Evolutionary conservation across 2,797 vertebrate genomes (phyloP), one percentile per base, ranked within the genome.

Genomic region (Nyctalus aviator): DNA sequence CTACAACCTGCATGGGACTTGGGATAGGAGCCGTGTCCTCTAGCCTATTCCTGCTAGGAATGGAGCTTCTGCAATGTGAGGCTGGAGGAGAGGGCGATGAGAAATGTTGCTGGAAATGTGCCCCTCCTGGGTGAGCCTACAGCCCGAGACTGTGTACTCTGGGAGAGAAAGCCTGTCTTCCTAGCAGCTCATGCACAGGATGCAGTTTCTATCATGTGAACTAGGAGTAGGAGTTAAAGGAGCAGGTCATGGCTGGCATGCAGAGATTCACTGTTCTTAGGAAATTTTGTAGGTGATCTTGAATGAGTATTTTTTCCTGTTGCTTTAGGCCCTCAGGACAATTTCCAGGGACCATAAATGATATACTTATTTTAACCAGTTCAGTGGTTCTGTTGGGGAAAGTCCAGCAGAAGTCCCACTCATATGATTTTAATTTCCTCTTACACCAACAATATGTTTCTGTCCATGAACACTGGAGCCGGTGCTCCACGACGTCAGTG

Each of bases 221-320:
- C 35, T 25, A 15, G 17, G 32, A 27, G 12, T 18, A 7, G 21
- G 25, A 11, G 1, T 41, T 73, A 62, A 59, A 91, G 57, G 32
- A 90, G 59, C 13, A 50, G 59, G 48, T 53, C 25, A 12, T 48
- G 53, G 57, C 53, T 66, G 30, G 68, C 72, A 86, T 35, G 37
- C 62, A 32, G 71, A 32, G 21, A 15, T 11, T 64, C 85, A 17
- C 46, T 48, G 2, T 50, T 71, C 18, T 87, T 90, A 82, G 0
- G 6, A 88, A 79, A 48, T 84, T 44, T 92, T 44, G 53, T 23
- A 25, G 46, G 68, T 92, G 55, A 41, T 73, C 30, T 57, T 27
- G 35, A 90, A 41, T 77, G 48, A 72, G 20, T 59, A 90, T 71
- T 88, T 48, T 95, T 82, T 93, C 37, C 21, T 50, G 89, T 91